Base-by-base conservation (phyloP, 2,888 invertebrate genomes). In the Ennomos erosarius region DNA sequence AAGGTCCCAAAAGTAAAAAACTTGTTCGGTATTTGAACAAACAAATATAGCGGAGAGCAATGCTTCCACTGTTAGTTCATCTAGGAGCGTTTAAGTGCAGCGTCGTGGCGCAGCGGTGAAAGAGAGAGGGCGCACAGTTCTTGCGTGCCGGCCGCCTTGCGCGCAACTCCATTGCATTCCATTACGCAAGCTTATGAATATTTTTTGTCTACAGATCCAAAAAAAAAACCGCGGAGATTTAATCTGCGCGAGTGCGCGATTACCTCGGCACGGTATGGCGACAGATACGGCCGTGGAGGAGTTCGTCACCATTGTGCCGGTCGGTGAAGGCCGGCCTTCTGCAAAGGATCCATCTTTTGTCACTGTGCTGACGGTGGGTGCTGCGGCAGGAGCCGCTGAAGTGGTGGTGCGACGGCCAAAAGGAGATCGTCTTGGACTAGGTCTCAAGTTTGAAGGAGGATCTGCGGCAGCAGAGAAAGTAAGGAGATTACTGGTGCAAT, bases 361-460 rank as follows among this genome's bases (percentile, higher is more conserved):
- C 63, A 95, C 95, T 36, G 94, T 95, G 43, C 90, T 94, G 26
- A 93, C 93, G 55, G 93, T 95, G 50, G 89, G 93, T 45, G 87
- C 86, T 10, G 82, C 92, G 70, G 82, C 90, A 65, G 91, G 94
- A 67, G 91, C 93, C 9, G 96, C 97, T 72, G 95, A 96, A 77
- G 96, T 98, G 38, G 93, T 95, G 53, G 96, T 98, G 50, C 96
- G 96, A 71, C 94, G 98, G 67, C 94, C 98, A 53, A 97, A 97
- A 0, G 98, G 98, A 0, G 98, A 98, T 78, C 94, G 97, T 39
- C 93, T 98, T 8, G 98, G 98, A 1, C 96, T 98, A 77, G 98
- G 98, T 0, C 90, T 98, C 1, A 97, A 98, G 81, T 98, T 98
- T 79, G 98, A 98, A 87, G 98, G 98, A 42, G 98, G 98, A 10